Conservation (phyloP, 2,797 vertebrate species). For the Clarias pachynema region DNA sequence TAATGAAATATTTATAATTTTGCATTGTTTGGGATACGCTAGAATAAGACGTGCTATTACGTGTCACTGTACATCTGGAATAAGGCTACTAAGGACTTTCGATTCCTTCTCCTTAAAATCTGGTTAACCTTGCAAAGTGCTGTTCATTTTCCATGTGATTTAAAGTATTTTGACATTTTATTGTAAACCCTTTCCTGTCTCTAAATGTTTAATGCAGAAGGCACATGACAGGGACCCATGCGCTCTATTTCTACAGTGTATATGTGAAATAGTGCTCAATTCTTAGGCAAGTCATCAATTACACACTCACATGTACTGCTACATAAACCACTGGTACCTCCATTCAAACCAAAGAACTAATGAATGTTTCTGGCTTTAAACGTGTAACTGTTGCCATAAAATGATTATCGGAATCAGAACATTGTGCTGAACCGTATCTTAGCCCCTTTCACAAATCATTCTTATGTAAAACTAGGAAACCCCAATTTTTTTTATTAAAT, state of each 20-base stretch:
- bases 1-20: conserved; percentile 23
- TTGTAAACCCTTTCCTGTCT: conserved; percentile 38
- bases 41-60: conserved; percentile 26
- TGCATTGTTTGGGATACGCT: conserved; percentile 33
- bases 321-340: conserved; percentile 58
- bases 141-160: conserved; percentile 20
- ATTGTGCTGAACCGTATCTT: not conserved
- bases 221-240: conserved; percentile 69
- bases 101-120: conserved; percentile 37
- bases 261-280: conserved; percentile 1
- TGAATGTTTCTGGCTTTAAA: conserved; percentile 43
- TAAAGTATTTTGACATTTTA: conserved; percentile 38
- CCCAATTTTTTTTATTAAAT: not conserved
- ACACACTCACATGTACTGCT: conserved; percentile 62
- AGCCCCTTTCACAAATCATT: not conserved
- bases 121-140: conserved; percentile 52
- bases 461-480: conserved; percentile 48
- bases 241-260: conserved; percentile 42
- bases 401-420: not conserved
- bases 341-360: conserved; percentile 20
- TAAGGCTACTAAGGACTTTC: conserved; percentile 42
- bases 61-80: conserved; percentile 28
- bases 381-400: not conserved
- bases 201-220: conserved; percentile 60
- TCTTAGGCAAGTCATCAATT: conserved; percentile 17